phyloP scores from a whole-genome alignment of 2,797 vertebrate species.

The Enoplosus armatus region DNA sequence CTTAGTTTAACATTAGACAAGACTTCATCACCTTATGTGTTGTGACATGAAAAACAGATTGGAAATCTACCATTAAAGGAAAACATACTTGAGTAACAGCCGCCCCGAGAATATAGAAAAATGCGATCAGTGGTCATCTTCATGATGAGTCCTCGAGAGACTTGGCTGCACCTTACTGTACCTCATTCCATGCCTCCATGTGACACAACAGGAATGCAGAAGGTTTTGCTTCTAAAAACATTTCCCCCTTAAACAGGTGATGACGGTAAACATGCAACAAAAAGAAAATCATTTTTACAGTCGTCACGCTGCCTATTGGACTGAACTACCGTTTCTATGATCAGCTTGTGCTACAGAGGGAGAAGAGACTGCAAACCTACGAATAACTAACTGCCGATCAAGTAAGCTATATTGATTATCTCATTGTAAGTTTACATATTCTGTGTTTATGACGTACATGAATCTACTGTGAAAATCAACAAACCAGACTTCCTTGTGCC shows the following conservation, averaged over 20 bases:
- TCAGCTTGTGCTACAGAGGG: neutral
- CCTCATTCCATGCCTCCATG: constrained; percentile 30
- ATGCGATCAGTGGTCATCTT: neutral
- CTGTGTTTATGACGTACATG: neutral
- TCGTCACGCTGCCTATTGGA: neutral
- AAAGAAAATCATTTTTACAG: neutral
- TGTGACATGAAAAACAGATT: neutral
- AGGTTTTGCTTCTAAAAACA: constrained; percentile 42
- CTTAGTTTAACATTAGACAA: neutral
- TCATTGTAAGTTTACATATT: neutral
- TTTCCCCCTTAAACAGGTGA: constrained; percentile 30
- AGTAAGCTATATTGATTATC: constrained; percentile 14
- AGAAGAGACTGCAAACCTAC: neutral
- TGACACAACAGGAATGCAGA: constrained; percentile 70
- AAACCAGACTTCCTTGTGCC: neutral
- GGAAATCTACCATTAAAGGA: neutral
- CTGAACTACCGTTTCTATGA: neutral
- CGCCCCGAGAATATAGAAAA: neutral
- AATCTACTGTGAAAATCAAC: neutral
- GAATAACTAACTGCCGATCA: neutral
- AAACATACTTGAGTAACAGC: neutral
- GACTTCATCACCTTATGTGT: neutral
- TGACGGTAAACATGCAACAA: constrained; percentile 8
- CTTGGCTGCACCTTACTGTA: neutral
- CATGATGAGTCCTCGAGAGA: neutral